Conservation (phyloP, 2,888 invertebrate species). For the Dyspetes luteomarginatus region DNA sequence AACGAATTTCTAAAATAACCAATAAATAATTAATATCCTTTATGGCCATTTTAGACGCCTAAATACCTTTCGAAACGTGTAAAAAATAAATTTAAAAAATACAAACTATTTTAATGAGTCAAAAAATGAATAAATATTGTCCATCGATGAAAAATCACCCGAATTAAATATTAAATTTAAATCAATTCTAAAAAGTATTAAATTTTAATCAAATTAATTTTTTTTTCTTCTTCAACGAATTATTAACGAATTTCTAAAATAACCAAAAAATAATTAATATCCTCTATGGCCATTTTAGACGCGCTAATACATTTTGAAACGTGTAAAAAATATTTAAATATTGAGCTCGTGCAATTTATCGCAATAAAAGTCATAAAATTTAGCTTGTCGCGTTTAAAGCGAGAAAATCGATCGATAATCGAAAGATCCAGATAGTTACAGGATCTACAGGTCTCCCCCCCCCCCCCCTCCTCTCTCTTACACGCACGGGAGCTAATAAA, state of each 20-base stretch:
- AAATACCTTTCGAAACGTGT: conserved; percentile 29
- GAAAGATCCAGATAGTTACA: neutral
- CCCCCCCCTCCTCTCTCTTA: neutral
- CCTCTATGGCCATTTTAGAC: neutral
- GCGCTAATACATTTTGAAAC: conserved; percentile 27
- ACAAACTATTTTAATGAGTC: too few relatives aligned
- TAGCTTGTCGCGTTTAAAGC: conserved; percentile 4
- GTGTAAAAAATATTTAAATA: conserved; percentile 15
- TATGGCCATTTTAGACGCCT: conserved; percentile 3
- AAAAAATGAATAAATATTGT: too few relatives aligned
- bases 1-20: neutral
- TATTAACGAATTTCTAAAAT: neutral
- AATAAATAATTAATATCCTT: neutral
- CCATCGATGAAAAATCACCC: too few relatives aligned
- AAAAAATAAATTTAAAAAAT: too few relatives aligned
- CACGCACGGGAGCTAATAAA: conserved; percentile 8
- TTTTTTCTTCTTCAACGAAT: neutral
- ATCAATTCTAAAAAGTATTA: too few relatives aligned
- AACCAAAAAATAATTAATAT: neutral
- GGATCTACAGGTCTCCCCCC: conserved; percentile 30
- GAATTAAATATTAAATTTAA: too few relatives aligned
- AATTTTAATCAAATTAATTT: neutral
- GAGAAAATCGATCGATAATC: conserved; percentile 33
- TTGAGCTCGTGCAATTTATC: conserved; percentile 28
- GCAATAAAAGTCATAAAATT: conserved; percentile 32